Conservation (phyloP, 2,797 vertebrate genomes). For the Alcedo atthis region DNA sequence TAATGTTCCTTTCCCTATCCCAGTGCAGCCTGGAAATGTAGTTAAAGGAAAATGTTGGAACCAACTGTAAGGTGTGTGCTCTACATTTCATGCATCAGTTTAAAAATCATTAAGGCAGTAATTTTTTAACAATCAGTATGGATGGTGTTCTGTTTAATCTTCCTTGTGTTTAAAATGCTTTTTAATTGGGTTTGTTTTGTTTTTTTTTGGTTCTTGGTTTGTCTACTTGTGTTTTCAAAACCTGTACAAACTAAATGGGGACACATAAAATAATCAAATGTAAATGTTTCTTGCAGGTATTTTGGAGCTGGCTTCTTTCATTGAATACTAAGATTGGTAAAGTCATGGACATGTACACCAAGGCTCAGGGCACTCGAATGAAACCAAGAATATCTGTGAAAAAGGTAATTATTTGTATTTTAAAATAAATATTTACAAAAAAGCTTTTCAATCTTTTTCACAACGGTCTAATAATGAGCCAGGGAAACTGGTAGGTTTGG, state of each 20-base stretch:
- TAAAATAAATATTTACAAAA: neutral
- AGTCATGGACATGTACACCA: slow-evolving; percentile 86
- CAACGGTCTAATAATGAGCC: neutral
- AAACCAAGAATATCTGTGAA: slow-evolving; percentile 85
- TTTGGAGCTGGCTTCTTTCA: slow-evolving; percentile 72
- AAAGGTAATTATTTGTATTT: slow-evolving; percentile 79
- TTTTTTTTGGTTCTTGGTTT: neutral
- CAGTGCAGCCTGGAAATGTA: neutral
- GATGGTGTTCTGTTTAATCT: neutral
- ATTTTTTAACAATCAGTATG: neutral
- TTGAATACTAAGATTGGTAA: neutral
- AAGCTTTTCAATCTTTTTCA: fast-evolving
- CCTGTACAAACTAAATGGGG: neutral
- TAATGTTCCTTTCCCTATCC: neutral
- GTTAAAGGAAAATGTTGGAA: neutral
- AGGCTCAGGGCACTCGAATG: slow-evolving; percentile 80
- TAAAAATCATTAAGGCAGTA: neutral
- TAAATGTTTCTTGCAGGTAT: slow-evolving; percentile 50
- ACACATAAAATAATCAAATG: neutral
- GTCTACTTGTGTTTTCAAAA: neutral
- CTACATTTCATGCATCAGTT: fast-evolving
- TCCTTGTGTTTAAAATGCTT: neutral
- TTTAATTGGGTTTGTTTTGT: neutral
- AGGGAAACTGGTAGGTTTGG: neutral
- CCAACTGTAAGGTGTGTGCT: neutral